phyloP scores from a whole-genome alignment of 1,140 invertebrate species.

The Diachasma alloeum region DNA sequence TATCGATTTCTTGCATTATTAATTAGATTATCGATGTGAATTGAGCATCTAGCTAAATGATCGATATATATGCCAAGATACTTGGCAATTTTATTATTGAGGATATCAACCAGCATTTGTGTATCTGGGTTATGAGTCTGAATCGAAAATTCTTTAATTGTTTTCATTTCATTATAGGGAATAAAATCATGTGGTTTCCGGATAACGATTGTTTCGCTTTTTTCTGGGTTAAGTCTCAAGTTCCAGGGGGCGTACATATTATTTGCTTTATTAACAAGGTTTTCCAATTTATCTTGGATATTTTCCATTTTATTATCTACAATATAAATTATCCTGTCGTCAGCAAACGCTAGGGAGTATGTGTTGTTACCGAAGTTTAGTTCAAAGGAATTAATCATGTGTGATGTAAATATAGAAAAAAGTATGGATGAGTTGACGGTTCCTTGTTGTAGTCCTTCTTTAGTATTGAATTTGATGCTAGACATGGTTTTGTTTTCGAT shows the following conservation, averaged over 20 bases:
- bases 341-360: conserved; percentile 12
- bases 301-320: not conserved
- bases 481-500: too few species aligned
- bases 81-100: conserved; percentile 4
- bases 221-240: conserved; percentile 19
- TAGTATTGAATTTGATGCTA: not conserved
- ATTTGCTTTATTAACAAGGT: conserved; percentile 20
- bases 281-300: conserved; percentile 13
- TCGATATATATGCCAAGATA: conserved; percentile 19
- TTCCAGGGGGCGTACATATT: conserved; percentile 22
- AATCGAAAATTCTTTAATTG: not conserved
- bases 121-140: not conserved
- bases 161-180: not conserved
- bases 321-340: conserved; percentile 27
- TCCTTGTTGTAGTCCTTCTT: conserved; percentile 21
- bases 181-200: not conserved
- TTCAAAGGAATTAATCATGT: conserved; percentile 13
- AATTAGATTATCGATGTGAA: not conserved
- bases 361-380: not conserved
- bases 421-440: conserved; percentile 25
- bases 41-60: not conserved
- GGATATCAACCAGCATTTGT: not conserved
- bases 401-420: conserved; percentile 27
- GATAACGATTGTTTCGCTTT: conserved; percentile 31
- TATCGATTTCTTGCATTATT: conserved; percentile 3